These are phyloP conservation scores for Candidula unifasciata DNA, from an alignment of 2,888 invertebrate species.

Conservation along the genomic window DNA sequence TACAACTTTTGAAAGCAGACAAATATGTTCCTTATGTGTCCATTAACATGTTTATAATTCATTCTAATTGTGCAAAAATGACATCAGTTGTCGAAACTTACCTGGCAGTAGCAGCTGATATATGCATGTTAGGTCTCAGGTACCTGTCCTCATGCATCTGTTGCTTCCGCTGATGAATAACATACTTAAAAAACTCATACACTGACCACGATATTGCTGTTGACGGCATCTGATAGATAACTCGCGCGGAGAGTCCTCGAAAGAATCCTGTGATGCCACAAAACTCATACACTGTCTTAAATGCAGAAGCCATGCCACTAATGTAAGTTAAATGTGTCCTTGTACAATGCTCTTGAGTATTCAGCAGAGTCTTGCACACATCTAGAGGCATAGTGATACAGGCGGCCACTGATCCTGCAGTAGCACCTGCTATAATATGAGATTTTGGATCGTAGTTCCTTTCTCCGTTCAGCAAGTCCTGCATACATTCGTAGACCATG, in stretches of 20 bases:
- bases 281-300: constrained; percentile 84
- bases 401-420: constrained; percentile 95
- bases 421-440: constrained; percentile 89
- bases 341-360: constrained; percentile 85
- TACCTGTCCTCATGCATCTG: constrained; percentile 47
- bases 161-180: constrained; percentile 60
- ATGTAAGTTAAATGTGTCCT: constrained; percentile 68
- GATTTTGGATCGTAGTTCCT: constrained; percentile 91
- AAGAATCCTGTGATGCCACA: constrained; percentile 83
- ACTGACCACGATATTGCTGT: constrained; percentile 99
- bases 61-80: too few species aligned
- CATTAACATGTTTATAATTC: background rate
- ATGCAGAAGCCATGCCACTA: constrained; percentile 89
- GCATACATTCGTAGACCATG: constrained; percentile 76
- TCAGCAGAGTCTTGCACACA: constrained; percentile 96
- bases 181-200: constrained; percentile 92
- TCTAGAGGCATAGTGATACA: constrained; percentile 96
- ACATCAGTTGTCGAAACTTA: background rate
- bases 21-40: too few species aligned
- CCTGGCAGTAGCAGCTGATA: constrained; percentile 49
- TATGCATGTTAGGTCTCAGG: constrained; percentile 40
- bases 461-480: constrained; percentile 82
- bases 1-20: too few species aligned
- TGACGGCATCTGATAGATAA: constrained; percentile 96
- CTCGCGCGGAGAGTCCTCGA: constrained; percentile 90